Evolutionary conservation across 2,113 vertebrate species (phyloP).

Genomic region (Corvus moneduloides): DNA sequence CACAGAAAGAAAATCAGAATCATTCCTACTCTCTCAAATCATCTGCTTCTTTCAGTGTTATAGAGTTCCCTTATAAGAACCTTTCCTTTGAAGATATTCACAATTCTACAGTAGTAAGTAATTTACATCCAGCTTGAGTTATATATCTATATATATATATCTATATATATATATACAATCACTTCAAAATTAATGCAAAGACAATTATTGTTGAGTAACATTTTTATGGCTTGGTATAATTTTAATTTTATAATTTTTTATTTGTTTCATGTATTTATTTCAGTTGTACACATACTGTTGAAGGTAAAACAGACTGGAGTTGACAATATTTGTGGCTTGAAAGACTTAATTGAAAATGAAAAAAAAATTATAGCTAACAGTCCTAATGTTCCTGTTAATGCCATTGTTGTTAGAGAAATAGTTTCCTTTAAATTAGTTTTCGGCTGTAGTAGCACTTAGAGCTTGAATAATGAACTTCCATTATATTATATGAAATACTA

Average conservation of each 20-base stretch:
- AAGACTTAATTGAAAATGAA: neutral
- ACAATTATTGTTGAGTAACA: neutral
- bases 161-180: neutral
- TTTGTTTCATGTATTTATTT: neutral
- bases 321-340: neutral
- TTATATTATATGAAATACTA: neutral
- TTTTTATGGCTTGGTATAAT: neutral
- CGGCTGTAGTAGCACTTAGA: neutral
- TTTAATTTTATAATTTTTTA: neutral
- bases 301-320: neutral
- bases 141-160: neutral
- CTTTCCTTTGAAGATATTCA: slow-evolving; percentile 83
- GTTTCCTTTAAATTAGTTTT: neutral
- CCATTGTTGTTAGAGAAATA: neutral
- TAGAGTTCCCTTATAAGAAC: slow-evolving; percentile 96
- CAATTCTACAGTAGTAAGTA: slow-evolving; percentile 87
- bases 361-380: neutral
- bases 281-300: neutral
- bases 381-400: neutral
- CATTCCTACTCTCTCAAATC: slow-evolving; percentile 88
- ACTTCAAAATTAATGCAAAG: neutral
- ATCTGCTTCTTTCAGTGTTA: slow-evolving; percentile 87
- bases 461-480: neutral
- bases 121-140: neutral
- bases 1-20: slow-evolving; percentile 90